These are phyloP conservation scores for Anodontia alba DNA, from an alignment of 2,888 invertebrate genomes.

Conservation along the genomic window DNA sequence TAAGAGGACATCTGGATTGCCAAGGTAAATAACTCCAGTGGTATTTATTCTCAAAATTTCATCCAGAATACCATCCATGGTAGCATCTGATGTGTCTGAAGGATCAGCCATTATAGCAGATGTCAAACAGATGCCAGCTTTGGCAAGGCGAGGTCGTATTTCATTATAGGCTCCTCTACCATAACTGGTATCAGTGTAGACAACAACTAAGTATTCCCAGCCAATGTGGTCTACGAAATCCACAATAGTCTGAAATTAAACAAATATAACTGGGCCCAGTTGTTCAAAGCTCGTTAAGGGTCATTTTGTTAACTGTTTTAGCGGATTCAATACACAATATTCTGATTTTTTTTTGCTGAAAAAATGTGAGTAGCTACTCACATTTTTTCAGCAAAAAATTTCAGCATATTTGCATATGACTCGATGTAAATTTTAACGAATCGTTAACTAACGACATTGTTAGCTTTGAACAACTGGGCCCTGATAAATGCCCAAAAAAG, in stretches of 20 bases:
- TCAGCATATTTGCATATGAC: no score
- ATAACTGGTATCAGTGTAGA: constrained; percentile 82
- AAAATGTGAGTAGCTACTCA: no score
- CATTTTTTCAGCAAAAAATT: no score
- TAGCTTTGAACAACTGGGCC: no score
- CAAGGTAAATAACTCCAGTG: constrained; percentile 77
- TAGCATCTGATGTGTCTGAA: constrained; percentile 42
- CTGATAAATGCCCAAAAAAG: no score
- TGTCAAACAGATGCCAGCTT: constrained; percentile 76
- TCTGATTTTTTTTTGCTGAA: no score
- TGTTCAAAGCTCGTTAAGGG: no score
- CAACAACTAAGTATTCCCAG: constrained; percentile 84
- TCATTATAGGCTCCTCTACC: constrained; percentile 68
- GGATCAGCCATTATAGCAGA: constrained; percentile 67
- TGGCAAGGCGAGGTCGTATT: constrained; percentile 66
- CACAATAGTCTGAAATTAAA: constrained; percentile 78
- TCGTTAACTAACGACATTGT: no score
- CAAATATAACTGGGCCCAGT: no score
- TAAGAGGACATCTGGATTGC: constrained; percentile 51
- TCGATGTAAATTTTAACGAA: no score
- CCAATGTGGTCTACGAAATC: constrained; percentile 81
- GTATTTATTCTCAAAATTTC: constrained; percentile 62
- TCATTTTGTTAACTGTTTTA: not conserved
- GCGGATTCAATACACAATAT: no score
- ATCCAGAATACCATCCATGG: constrained; percentile 60